Percentiles rank a stretch among this genome's conserved stretches.
Evolutionary conservation across 2,888 invertebrate genomes (phyloP).

Genomic region (Andrena camellia): DNA sequence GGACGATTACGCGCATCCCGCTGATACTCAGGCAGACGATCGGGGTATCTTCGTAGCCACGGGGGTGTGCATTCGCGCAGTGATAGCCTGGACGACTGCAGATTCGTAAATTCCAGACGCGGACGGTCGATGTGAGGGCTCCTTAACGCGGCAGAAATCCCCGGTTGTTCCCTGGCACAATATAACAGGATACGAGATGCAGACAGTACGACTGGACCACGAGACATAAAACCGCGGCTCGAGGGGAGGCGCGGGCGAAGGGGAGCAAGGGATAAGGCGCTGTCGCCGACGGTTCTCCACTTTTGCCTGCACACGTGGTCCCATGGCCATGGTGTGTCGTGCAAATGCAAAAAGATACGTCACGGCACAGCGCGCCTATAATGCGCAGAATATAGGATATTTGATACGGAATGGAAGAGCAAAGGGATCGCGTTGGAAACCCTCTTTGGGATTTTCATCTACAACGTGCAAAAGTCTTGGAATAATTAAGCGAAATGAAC

Average conservation of each 20-base stretch:
- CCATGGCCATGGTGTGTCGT: constrained; percentile 29
- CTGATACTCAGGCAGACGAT: neutral
- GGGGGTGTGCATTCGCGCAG: neutral
- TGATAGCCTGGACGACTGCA: neutral
- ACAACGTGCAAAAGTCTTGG: neutral
- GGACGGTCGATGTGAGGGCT: constrained; percentile 51
- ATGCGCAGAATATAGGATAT: constrained; percentile 33
- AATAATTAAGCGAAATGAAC: constrained; percentile 20
- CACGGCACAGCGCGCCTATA: constrained; percentile 9
- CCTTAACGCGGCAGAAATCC: constrained; percentile 59
- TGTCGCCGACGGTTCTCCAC: constrained; percentile 56
- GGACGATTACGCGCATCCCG: neutral
- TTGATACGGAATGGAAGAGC: constrained; percentile 12
- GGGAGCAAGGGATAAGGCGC: constrained; percentile 48
- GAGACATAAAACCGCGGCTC: constrained; percentile 64
- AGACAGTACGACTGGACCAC: constrained; percentile 64
- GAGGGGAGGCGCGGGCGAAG: constrained; percentile 22
- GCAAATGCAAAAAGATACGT: constrained; percentile 46
- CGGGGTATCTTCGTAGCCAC: neutral
- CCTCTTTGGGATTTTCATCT: neutral
- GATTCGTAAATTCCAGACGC: neutral
- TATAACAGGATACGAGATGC: constrained; percentile 69
- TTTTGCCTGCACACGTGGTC: constrained; percentile 45
- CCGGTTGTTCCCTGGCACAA: constrained; percentile 45
- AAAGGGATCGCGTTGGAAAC: neutral